A percentile compares a stretch with the other conserved stretches of the same genome.
phyloP scores from a whole-genome alignment of 2,113 vertebrate genomes.

The Cercopithecus mona region DNA sequence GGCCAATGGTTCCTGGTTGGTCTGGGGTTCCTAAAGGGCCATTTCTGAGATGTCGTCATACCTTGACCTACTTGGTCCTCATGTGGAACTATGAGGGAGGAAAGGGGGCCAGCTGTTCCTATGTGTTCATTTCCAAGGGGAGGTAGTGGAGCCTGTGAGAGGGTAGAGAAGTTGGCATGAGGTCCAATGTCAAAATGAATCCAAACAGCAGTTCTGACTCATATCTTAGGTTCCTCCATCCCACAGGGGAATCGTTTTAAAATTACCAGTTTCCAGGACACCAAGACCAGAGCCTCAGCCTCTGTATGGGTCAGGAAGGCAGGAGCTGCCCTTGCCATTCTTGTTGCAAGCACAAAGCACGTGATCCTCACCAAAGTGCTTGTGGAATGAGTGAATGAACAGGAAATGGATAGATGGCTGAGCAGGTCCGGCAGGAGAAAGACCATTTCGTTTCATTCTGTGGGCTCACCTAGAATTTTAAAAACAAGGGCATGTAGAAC shows the following conservation, averaged over 20 bases:
- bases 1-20: too few relatives aligned
- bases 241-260: fast-evolving
- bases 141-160: neutral
- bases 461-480: fast-evolving
- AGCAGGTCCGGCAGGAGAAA: neutral
- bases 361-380: too few relatives aligned
- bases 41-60: neutral
- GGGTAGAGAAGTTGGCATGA: neutral
- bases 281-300: neutral
- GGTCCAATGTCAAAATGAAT: neutral
- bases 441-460: neutral
- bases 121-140: neutral
- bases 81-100: fast-evolving
- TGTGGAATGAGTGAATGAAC: neutral
- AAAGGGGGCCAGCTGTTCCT: neutral
- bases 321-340: fast-evolving
- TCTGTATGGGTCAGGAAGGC: neutral
- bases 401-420: neutral
- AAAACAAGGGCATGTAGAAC: fast-evolving
- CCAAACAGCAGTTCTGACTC: neutral
- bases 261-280: fast-evolving
- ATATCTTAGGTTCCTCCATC: fast-evolving
- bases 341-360: fast-evolving
- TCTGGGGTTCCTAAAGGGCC: neutral
- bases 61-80: neutral